Evolutionary conservation across 2,113 vertebrate species (phyloP), one percentile per base, ranked within the genome.

Genomic region (Rhynchomys soricoides): DNA sequence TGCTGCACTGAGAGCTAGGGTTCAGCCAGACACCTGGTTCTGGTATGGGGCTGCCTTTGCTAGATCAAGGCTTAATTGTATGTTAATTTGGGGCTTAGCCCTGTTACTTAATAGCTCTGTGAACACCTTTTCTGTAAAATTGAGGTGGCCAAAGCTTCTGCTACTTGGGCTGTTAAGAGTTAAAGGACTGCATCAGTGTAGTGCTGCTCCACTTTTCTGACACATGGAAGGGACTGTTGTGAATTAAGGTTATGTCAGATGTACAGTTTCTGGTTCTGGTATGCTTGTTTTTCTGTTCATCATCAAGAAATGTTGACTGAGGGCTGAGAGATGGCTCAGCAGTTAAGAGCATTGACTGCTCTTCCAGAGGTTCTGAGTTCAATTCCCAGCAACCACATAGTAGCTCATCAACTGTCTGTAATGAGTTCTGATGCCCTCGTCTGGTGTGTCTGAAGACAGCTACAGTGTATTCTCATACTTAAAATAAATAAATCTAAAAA

Each of bases 121-220:
- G 90, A 88, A 66, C 13, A 16, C n/a, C 37, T 95, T 92, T 89
- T 77, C 79, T 95, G 37, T 90, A 68, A 94, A 96, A 17, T 48
- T 85, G 81, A 91, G 70, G 55, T 71, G 62, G 26, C 68, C 79
- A 73, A 37, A 86, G 19, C 37, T n/a, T 43, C 64, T 48, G 48
- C 45, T 55, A 81, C 48, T 66, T 64, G 2, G 3, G 43, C 50
- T 62, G 29, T 71, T 31, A 17, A 59, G 66, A 57, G 29, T 62
- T 57, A 55, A 94, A 43, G 45, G 40, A 40, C 64, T 77, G 5
- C 37, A n/a, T 87, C 77, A 83, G 2, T 52, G 19, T 48, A 43
- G 9, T 83, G 22, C 68, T 83, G 81, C 59, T 83, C n/a, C 68
- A 43, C 86, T 73, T 82, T 90, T 73, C 77, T 81, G 86, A 73